These are phyloP conservation scores for Lamprotornis superbus DNA, from an alignment of 2,113 vertebrate genomes.

Conservation along the genomic window DNA sequence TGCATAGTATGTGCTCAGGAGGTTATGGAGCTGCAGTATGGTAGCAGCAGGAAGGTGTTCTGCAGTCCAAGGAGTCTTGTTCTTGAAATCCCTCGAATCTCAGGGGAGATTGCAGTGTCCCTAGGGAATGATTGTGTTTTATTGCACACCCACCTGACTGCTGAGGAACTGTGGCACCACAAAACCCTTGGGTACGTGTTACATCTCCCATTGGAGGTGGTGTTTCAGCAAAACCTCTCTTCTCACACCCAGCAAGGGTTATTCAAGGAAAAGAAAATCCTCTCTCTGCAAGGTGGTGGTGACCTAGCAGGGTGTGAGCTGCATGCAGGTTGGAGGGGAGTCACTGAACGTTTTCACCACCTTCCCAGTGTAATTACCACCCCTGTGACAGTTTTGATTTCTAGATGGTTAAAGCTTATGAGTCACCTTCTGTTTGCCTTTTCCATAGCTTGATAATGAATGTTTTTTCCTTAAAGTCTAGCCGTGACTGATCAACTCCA, in stretches of 20 bases:
- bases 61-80: neutral
- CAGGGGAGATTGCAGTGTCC: neutral
- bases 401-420: neutral
- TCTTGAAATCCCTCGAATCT: neutral
- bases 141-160: neutral
- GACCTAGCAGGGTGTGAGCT: neutral
- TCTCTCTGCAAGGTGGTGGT: neutral
- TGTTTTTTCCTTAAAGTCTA: constrained; percentile 7
- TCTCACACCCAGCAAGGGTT: fast-evolving
- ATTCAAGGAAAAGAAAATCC: neutral
- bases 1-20: fast-evolving
- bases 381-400: neutral
- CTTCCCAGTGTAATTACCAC: neutral
- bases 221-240: neutral
- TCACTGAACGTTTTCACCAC: neutral
- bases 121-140: neutral
- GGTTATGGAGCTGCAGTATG: neutral
- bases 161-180: neutral
- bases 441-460: neutral
- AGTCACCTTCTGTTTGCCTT: constrained; percentile 25
- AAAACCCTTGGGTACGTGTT: neutral
- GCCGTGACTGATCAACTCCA: neutral
- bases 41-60: neutral
- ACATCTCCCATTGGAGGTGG: neutral
- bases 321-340: neutral